Conservation (phyloP, 1,140 invertebrate genomes). For the Camponotus floridanus region DNA sequence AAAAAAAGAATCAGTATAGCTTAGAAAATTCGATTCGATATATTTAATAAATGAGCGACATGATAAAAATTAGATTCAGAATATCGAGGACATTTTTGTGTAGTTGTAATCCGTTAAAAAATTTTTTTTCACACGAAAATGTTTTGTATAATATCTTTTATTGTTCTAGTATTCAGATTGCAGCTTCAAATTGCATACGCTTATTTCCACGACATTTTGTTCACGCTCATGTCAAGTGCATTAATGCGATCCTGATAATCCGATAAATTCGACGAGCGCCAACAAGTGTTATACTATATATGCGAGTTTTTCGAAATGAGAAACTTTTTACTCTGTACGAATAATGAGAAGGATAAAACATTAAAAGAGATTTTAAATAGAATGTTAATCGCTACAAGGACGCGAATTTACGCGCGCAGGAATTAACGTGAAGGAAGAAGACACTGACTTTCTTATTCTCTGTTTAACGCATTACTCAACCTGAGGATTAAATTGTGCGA, state of each 20-base stretch:
- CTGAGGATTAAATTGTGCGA: slow-evolving; percentile 4
- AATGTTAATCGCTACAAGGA: not conserved
- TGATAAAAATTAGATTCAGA: slow-evolving; percentile 8
- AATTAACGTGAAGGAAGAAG: not conserved
- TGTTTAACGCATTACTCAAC: slow-evolving; percentile 32
- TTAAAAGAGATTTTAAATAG: not conserved
- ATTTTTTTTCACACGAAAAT: not conserved
- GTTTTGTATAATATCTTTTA: slow-evolving; percentile 15
- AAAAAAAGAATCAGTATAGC: not conserved
- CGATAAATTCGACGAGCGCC: not conserved
- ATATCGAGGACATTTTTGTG: not conserved
- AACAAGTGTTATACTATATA: not conserved
- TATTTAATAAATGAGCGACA: not conserved
- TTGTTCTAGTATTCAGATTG: not conserved
- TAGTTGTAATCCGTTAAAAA: not conserved
- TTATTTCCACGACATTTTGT: not conserved
- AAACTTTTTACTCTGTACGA: not conserved
- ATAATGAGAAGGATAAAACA: not conserved
- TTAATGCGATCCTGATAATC: slow-evolving; percentile 23
- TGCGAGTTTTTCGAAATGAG: not conserved
- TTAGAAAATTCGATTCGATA: not conserved
- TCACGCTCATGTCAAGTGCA: not conserved
- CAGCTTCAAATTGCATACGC: not conserved
- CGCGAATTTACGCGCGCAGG: not conserved
- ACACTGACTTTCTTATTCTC: slow-evolving; percentile 28